phyloP scores from a whole-genome alignment of 2,888 invertebrate genomes.

The Ligdia adustata region DNA sequence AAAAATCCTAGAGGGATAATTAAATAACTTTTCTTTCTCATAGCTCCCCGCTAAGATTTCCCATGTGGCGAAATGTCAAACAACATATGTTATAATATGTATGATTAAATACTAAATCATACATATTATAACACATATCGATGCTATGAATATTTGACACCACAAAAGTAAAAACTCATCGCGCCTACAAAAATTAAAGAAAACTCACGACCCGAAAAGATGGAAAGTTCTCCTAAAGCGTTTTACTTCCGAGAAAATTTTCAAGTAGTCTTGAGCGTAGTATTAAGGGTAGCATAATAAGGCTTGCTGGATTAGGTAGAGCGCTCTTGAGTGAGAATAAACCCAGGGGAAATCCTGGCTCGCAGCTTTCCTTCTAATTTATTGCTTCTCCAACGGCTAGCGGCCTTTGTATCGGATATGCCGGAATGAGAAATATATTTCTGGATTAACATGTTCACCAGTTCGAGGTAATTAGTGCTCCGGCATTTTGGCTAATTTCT shows the following conservation, averaged over 20 bases:
- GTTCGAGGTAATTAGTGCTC: slow-evolving; percentile 69
- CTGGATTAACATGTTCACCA: slow-evolving; percentile 78
- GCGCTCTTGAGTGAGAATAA: slow-evolving; percentile 83
- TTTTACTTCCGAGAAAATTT: slow-evolving; percentile 77
- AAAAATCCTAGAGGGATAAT: no score
- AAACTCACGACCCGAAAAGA: slow-evolving; percentile 43
- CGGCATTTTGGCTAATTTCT: slow-evolving; percentile 47
- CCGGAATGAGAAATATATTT: slow-evolving; percentile 78
- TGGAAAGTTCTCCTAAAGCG: slow-evolving; percentile 56
- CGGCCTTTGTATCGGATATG: slow-evolving; percentile 81
- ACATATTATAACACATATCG: no score
- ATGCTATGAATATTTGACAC: no score
- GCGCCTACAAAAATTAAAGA: slow-evolving; percentile 46
- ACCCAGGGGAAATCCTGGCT: slow-evolving; percentile 82
- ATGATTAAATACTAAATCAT: no score
- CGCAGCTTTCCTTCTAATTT: slow-evolving; percentile 82
- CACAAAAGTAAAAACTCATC: slow-evolving; percentile 7
- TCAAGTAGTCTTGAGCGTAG: slow-evolving; percentile 82
- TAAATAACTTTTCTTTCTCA: no score
- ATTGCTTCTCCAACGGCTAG: slow-evolving; percentile 78
- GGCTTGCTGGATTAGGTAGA: slow-evolving; percentile 83
- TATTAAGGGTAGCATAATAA: slow-evolving; percentile 83
- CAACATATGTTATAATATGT: no score
- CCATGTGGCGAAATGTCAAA: no score
- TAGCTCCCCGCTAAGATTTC: no score